Percentiles rank a stretch among this genome's conserved stretches.
Evolutionary conservation across 2,888 invertebrate genomes (phyloP).

Genomic region (Drosophila heteroneura): DNA sequence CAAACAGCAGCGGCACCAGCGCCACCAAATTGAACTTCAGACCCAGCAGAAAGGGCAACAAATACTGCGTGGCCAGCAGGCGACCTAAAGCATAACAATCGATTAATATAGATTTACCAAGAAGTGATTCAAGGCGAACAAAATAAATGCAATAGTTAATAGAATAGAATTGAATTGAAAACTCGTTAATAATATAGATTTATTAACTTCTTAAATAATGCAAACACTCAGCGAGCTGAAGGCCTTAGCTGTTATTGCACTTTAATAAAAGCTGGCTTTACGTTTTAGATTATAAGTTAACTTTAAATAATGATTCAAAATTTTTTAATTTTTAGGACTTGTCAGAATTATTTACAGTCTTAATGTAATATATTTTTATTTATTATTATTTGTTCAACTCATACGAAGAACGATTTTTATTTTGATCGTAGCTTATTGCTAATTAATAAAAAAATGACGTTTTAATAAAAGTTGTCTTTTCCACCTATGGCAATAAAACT

Average conservation of each 20-base stretch:
- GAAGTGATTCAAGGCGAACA: not conserved
- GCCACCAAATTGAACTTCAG: slow-evolving; percentile 92
- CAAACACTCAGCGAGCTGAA: not conserved
- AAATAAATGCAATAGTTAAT: not conserved
- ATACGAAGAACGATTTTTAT: not conserved
- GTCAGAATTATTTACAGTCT: not conserved
- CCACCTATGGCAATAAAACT: not conserved
- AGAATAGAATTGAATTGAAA: not conserved
- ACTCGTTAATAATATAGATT: not conserved
- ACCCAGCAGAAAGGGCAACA: slow-evolving; percentile 92
- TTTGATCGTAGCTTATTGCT: not conserved
- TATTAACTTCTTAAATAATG: not conserved
- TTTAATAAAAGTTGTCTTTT: fast-evolving
- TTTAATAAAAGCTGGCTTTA: not conserved
- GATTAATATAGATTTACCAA: not conserved
- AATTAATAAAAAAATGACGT: not conserved
- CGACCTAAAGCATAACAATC: slow-evolving; percentile 86
- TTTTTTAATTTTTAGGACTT: not conserved
- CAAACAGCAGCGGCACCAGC: slow-evolving; percentile 90
- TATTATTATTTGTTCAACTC: not conserved
- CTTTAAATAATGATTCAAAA: not conserved
- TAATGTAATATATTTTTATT: not conserved
- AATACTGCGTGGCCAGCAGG: slow-evolving; percentile 89
- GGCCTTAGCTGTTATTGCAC: not conserved
- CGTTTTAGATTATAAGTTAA: not conserved